A percentile compares a stretch with the other conserved stretches of the same genome.
Conservation (phyloP, 2,797 vertebrate genomes). For the Bufotes viridis region DNA sequence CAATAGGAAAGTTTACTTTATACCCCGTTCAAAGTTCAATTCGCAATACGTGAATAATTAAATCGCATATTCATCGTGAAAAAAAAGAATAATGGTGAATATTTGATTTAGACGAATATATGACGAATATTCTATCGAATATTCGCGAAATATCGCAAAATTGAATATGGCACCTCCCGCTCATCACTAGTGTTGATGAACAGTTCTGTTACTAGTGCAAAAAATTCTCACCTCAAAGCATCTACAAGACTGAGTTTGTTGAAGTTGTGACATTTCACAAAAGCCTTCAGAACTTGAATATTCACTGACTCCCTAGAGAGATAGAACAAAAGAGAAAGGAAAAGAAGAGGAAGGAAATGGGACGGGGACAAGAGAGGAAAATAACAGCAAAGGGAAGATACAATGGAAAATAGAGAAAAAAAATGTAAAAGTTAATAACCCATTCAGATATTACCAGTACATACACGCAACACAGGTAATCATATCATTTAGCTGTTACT, state of each 20-base stretch:
- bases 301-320: slow-evolving; percentile 47
- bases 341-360: slow-evolving; percentile 37
- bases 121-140: too few species aligned
- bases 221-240: slow-evolving; percentile 49
- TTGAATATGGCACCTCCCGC: too few species aligned
- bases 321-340: slow-evolving; percentile 35
- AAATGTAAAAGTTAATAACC: background rate
- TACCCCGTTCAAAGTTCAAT: too few species aligned
- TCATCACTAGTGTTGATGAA: too few species aligned
- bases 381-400: slow-evolving; percentile 28
- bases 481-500: background rate
- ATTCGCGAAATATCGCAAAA: too few species aligned
- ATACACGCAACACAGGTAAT: background rate
- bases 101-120: too few species aligned
- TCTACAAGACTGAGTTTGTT: slow-evolving; percentile 43
- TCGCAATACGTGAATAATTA: too few species aligned
- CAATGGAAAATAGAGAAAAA: slow-evolving; percentile 17
- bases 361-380: slow-evolving; percentile 27
- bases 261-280: slow-evolving; percentile 52
- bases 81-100: too few species aligned
- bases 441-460: background rate
- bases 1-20: too few species aligned
- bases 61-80: too few species aligned
- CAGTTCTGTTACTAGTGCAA: background rate
- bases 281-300: slow-evolving; percentile 53